Percentiles rank a stretch among this genome's conserved stretches.
Evolutionary conservation across 2,113 vertebrate genomes (phyloP).

Genomic region (Eudyptes chrysolophus): DNA sequence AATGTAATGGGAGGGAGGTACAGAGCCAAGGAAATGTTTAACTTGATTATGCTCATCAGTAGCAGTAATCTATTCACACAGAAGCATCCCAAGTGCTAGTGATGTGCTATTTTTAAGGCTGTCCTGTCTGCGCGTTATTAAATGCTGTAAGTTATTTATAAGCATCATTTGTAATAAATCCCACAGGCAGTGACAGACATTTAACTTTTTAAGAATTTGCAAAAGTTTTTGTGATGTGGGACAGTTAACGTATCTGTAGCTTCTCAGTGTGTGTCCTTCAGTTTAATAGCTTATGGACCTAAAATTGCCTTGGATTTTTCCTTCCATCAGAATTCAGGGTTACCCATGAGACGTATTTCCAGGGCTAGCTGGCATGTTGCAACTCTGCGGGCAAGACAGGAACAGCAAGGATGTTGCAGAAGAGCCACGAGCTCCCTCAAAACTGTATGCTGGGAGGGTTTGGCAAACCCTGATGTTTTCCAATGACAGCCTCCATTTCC

Average conservation of each 20-base stretch:
- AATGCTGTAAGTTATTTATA: background rate
- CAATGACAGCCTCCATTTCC: background rate
- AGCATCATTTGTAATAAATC: background rate
- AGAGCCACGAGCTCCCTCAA: background rate
- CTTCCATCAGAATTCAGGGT: background rate
- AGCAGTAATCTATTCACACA: conserved; percentile 1
- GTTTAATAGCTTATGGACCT: background rate
- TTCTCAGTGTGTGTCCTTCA: background rate
- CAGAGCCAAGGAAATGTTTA: conserved; percentile 37
- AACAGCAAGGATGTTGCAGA: background rate
- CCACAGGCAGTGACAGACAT: background rate
- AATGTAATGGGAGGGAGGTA: background rate
- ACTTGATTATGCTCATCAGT: conserved; percentile 44
- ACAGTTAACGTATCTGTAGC: background rate
- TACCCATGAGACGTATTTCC: background rate
- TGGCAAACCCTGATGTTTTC: background rate
- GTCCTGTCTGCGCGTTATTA: background rate
- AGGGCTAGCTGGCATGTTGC: background rate
- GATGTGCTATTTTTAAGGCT: background rate
- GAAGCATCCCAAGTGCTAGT: background rate
- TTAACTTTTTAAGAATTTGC: background rate
- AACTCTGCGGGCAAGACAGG: background rate
- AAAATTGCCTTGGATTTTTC: background rate
- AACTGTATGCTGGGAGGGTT: background rate
- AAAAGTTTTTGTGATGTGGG: background rate